Conservation (phyloP, 2,113 vertebrate genomes). For the Paratilapia polleni region DNA sequence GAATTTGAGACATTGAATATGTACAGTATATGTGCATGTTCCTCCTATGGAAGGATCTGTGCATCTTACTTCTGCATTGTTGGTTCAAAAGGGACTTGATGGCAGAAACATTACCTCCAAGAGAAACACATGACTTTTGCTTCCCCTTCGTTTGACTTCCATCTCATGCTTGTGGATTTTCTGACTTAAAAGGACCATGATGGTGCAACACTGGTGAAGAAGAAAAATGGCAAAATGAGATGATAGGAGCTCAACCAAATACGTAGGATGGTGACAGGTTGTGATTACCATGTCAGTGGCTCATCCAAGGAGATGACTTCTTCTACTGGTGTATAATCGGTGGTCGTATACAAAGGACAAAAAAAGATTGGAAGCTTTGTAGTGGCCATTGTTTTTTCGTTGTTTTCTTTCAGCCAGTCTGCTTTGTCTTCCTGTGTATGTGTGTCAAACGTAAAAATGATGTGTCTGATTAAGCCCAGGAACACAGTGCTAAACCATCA, state of each 20-base stretch:
- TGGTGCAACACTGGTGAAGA: background rate
- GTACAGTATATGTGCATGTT: conserved; percentile 79
- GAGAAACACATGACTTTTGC: conserved; percentile 43
- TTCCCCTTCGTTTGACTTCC: conserved; percentile 37
- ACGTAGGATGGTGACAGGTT: background rate
- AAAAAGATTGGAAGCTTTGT: conserved; percentile 11
- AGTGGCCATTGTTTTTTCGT: conserved; percentile 32
- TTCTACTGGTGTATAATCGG: background rate
- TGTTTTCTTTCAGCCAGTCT: conserved; percentile 40
- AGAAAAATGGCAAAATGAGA: background rate
- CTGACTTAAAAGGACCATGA: conserved; percentile 12
- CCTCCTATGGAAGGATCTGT: conserved; percentile 99
- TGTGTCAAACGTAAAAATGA: conserved; percentile 47
- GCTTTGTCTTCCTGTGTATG: conserved; percentile 55
- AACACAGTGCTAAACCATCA: conserved; percentile 31
- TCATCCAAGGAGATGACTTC: background rate
- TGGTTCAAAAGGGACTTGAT: conserved; percentile 51
- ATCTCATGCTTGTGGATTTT: conserved; percentile 49
- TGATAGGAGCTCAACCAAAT: background rate
- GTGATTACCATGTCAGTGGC: background rate
- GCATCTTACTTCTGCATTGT: conserved; percentile 87
- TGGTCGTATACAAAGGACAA: background rate
- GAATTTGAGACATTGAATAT: conserved; percentile 37
- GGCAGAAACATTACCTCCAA: conserved; percentile 62
- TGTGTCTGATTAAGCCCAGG: conserved; percentile 33